A percentile compares a stretch with the other conserved stretches of the same genome.
These are phyloP conservation scores for Centrocercus urophasianus DNA, from an alignment of 2,113 vertebrate species.

Conservation along the genomic window DNA sequence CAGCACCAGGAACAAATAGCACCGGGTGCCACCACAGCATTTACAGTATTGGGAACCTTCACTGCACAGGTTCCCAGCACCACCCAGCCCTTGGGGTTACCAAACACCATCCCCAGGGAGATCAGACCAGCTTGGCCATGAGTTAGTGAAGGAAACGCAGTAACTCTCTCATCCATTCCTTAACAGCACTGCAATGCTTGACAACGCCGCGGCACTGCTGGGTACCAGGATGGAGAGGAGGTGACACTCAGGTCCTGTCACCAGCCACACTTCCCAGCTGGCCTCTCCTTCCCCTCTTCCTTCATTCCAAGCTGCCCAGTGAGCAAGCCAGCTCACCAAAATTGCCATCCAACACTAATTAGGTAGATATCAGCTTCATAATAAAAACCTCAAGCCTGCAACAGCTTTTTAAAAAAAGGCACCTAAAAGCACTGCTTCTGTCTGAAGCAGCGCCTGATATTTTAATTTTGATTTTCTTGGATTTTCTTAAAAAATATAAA, in stretches of 20 bases:
- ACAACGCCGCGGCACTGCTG: neutral
- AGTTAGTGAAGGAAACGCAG: neutral
- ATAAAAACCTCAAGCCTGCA: conserved; percentile 52
- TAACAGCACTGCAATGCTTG: neutral
- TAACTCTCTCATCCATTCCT: neutral
- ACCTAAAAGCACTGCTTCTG: conserved; percentile 60
- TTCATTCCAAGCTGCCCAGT: neutral
- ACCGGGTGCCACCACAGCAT: neutral
- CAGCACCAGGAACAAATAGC: neutral
- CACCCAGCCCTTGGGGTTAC: neutral
- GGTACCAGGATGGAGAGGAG: neutral
- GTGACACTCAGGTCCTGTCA: neutral
- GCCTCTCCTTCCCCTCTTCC: neutral
- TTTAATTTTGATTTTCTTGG: conserved; percentile 75
- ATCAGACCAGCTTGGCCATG: neutral
- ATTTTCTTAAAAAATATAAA: conserved; percentile 82
- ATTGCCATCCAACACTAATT: neutral
- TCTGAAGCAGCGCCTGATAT: neutral
- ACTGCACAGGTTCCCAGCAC: neutral
- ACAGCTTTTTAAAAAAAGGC: conserved; percentile 75
- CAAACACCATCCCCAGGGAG: neutral
- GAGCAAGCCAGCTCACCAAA: neutral
- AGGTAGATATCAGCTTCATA: conserved; percentile 68
- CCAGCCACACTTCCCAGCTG: neutral
- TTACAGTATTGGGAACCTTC: neutral